Evolutionary conservation across 2,888 invertebrate species (phyloP).

Genomic region (Diadegma fenestrale): DNA sequence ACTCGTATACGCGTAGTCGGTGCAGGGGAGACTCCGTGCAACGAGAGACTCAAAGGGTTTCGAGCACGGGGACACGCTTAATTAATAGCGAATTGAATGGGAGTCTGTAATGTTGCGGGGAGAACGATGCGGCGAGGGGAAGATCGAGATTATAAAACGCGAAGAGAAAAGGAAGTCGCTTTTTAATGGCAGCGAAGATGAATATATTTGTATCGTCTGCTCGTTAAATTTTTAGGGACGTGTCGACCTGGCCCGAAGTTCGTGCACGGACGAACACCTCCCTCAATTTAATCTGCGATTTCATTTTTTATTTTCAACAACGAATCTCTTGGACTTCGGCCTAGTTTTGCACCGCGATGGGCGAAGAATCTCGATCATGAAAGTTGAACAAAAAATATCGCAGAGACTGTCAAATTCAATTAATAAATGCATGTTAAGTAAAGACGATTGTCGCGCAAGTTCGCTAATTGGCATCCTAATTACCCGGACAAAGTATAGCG

Average conservation of each 20-base stretch:
- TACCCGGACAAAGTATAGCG: neutral
- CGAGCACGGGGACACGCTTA: conserved; percentile 60
- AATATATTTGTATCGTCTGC: conserved; percentile 70
- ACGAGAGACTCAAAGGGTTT: conserved; percentile 15
- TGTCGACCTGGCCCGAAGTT: conserved; percentile 70
- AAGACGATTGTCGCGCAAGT: neutral
- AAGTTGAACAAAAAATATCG: neutral
- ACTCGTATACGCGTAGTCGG: conserved; percentile 59
- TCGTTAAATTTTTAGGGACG: conserved; percentile 79
- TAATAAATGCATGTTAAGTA: neutral
- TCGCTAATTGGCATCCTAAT: neutral
- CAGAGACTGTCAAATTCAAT: conserved; percentile 8
- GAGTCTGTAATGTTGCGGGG: conserved; percentile 1
- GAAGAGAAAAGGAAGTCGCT: neutral
- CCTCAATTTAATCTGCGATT: neutral
- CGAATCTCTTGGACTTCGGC: too few species aligned
- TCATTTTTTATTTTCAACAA: neutral
- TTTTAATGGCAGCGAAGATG: conserved; percentile 24
- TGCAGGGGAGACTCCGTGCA: conserved; percentile 40
- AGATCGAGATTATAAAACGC: conserved; percentile 7
- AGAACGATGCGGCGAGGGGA: conserved; percentile 7
- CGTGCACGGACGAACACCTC: neutral
- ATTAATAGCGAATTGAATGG: conserved; percentile 67
- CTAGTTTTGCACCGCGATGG: too few species aligned
- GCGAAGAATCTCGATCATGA: neutral